Evolutionary conservation across 2,888 invertebrate species (phyloP).

Genomic region (Pollenia griseotomentosa): DNA sequence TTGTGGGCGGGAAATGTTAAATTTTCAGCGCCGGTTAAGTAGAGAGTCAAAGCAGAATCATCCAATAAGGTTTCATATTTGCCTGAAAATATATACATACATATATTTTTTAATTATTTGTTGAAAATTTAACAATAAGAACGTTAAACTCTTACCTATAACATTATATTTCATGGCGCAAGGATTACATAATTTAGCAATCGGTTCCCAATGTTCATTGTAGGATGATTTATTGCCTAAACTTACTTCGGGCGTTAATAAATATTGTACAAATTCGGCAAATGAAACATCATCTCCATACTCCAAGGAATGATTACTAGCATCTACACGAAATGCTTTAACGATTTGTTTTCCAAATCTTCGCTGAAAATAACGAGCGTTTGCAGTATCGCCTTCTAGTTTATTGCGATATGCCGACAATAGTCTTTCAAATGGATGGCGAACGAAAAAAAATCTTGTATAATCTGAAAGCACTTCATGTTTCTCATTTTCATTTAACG

Average conservation of each 20-base stretch:
- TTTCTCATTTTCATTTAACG: conserved; percentile 86
- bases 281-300: conserved; percentile 94
- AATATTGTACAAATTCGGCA: conserved; percentile 92
- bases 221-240: conserved; percentile 84
- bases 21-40: conserved; percentile 86
- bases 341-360: conserved; percentile 90
- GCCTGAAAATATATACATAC: conserved; percentile 82
- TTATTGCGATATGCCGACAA: conserved; percentile 96
- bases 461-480: conserved; percentile 89
- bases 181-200: conserved; percentile 92
- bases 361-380: conserved; percentile 92
- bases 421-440: conserved; percentile 95
- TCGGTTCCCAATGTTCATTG: conserved; percentile 96
- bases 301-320: conserved; percentile 88
- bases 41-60: conserved; percentile 89
- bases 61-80: conserved; percentile 94
- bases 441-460: conserved; percentile 93
- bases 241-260: conserved; percentile 86
- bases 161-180: conserved; percentile 94
- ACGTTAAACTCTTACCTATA: conserved; percentile 86
- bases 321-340: conserved; percentile 90
- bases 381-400: conserved; percentile 89
- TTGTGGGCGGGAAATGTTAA: conserved; percentile 88
- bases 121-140: background rate
- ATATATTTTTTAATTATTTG: background rate